Evolutionary conservation across 2,888 invertebrate species (phyloP), one percentile per base, ranked within the genome.

Genomic region (Ectropis crepuscularia): DNA sequence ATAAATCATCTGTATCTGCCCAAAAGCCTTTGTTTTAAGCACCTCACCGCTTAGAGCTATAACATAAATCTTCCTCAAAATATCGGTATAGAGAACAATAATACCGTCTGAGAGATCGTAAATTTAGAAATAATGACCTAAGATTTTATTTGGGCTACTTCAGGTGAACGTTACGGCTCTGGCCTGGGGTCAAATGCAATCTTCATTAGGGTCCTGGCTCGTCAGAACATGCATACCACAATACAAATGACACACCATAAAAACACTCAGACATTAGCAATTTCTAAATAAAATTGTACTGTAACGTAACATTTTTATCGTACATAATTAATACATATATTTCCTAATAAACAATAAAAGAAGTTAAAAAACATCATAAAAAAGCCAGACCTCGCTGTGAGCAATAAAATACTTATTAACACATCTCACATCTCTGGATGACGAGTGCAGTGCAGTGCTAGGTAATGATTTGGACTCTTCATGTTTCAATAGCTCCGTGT

Each of bases 11-110:
- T 51, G 53, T 70, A 66, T 63, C 67, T 71, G 65, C 69, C 67
- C 67, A 72, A 76, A 78, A 76, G 71, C 66, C 61, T 69, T 75
- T 75, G 74, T 78, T 76, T 76, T 75, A 75, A 78, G 73, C 73
- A 71, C 58, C 73, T 74, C 69, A 83, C 77, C 79, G 87, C 88
- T 88, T 68, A 74, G 67, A 88, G 90, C 87, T 72, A 81, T 67
- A 80, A 80, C 82, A 91, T 92, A 91, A 92, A 92, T 92, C 91
- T 87, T 84, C 79, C 72, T 87, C 85, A 84, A 82, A 87, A 83
- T 77, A 83, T 79, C 79, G 74, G 81, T 81, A 85, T 81, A 80
- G 85, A 83, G 84, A 80, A 78, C 73, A 77, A 83, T 85, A 88
- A 78, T 86, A 65, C 55, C 41, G 54, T 57, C 79, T 80, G 66